Evolutionary conservation across 2,888 invertebrate genomes (phyloP).

Genomic region (Drosophila monieri): DNA sequence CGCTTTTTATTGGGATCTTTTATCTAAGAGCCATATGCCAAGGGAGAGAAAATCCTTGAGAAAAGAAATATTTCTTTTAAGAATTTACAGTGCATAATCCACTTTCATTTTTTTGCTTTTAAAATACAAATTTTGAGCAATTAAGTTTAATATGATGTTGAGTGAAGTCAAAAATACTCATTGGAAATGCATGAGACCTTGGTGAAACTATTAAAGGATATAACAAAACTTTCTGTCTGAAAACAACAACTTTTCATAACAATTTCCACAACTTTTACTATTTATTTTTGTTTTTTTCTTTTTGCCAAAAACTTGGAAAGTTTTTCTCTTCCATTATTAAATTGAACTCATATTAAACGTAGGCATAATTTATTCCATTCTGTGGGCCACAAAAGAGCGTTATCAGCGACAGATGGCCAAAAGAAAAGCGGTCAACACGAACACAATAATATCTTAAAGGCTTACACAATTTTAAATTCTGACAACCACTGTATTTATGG

Average conservation of each 20-base stretch:
- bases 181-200: background rate
- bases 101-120: no score
- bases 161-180: background rate
- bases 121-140: background rate
- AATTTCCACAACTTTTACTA: conserved; percentile 16
- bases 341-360: conserved; percentile 23
- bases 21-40: background rate
- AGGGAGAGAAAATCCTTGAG: background rate
- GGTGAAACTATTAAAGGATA: conserved; percentile 11
- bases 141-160: background rate
- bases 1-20: conserved; percentile 10
- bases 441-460: background rate
- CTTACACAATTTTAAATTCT: conserved; percentile 1
- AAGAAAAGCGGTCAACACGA: conserved; percentile 1
- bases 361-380: conserved; percentile 22
- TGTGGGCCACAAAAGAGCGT: conserved; percentile 13
- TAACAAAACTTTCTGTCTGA: conserved; percentile 6
- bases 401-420: background rate
- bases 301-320: conserved; percentile 3
- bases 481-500: background rate
- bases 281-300: background rate
- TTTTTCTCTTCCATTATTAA: conserved; percentile 25
- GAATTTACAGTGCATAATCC: background rate
- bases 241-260: conserved; percentile 8
- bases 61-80: background rate